Evolutionary conservation across 2,888 invertebrate species (phyloP), one percentile per base, ranked within the genome.

Genomic region (Empis stercorea): DNA sequence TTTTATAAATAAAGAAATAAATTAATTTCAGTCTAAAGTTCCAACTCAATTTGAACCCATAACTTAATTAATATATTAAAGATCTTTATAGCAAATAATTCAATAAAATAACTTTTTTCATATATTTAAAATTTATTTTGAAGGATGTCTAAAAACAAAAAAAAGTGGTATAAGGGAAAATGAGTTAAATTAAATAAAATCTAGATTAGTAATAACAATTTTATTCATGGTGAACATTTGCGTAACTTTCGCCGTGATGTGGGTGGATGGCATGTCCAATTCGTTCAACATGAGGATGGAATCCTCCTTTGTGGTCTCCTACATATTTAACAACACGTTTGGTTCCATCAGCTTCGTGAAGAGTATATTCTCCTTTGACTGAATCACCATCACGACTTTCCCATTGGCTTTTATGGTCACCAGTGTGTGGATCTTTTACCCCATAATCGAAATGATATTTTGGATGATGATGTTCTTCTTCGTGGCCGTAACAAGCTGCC

Each of bases 311-410:
- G 47, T 61, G 59, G 44, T 64, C 64, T 3, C 64, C 61, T 37
- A 58, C 58, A 50, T 65, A 65, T 54, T 62, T 60, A 34, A 65
- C 62, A 49, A 68, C 50, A 54, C 69, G 54, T 50, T 66, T 61
- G 10, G 63, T 63, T 30, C 63, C 64, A 48, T 65, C 64, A 23
- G 63, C 59, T 56, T 64, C 62, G 23, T 27, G 23, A 27, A 27
- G 23, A 27, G 23, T 27, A 27, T 27, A 27, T 27, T 27, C 23
- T 27, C 38, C 38, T 52, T 70, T 70, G 9, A 71, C 71, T 42
- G 58, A 54, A 52, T 71, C 68, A 2, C 71, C 71, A 50, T 70
- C 65, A 23, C 71, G 60, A 50, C 64, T 63, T 56, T 71, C 71
- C 52, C 62, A 59, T 46, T 63, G 63, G 45, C 61, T 58, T 48